Conservation (phyloP, 2,888 invertebrate species). For the Calliscelio sp. region DNA sequence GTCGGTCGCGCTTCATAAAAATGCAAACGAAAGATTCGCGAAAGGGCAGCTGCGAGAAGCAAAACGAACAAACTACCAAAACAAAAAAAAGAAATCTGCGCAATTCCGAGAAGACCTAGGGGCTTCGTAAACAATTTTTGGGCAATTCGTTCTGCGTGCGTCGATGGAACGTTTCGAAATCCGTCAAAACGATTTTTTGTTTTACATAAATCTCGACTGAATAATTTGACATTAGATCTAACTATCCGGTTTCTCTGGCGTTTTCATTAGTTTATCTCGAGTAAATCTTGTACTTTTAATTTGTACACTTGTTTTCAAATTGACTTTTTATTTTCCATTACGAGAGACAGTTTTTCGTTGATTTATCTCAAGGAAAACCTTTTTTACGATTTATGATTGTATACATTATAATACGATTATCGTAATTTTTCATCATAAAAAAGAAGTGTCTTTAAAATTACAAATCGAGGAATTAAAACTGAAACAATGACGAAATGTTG, state of each 20-base stretch:
- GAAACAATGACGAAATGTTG: conserved; percentile 8
- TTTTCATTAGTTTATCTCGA: too few relatives aligned
- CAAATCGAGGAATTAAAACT: too few relatives aligned
- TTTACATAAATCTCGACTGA: conserved; percentile 25
- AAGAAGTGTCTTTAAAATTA: too few relatives aligned
- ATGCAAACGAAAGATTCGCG: conserved; percentile 49
- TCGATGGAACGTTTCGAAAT: too few relatives aligned
- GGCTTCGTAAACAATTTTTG: conserved; percentile 53
- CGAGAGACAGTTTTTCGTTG: too few relatives aligned
- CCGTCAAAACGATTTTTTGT: not conserved
- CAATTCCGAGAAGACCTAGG: too few relatives aligned
- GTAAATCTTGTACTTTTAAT: conserved; percentile 38
- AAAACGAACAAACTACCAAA: not conserved
- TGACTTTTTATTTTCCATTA: not conserved
- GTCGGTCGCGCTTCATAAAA: conserved; percentile 36
- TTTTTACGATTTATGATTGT: too few relatives aligned
- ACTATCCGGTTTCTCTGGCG: conserved; percentile 17
- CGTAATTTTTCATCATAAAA: too few relatives aligned
- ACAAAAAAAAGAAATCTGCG: conserved; percentile 34
- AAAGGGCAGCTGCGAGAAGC: conserved; percentile 38
- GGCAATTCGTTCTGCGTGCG: not conserved
- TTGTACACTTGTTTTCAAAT: not conserved
- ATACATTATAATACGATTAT: too few relatives aligned
- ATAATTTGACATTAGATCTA: conserved; percentile 38
- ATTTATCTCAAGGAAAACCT: too few relatives aligned